Conservation (phyloP, 2,113 vertebrate genomes). For the Speoplatyrhinus poulsoni region DNA sequence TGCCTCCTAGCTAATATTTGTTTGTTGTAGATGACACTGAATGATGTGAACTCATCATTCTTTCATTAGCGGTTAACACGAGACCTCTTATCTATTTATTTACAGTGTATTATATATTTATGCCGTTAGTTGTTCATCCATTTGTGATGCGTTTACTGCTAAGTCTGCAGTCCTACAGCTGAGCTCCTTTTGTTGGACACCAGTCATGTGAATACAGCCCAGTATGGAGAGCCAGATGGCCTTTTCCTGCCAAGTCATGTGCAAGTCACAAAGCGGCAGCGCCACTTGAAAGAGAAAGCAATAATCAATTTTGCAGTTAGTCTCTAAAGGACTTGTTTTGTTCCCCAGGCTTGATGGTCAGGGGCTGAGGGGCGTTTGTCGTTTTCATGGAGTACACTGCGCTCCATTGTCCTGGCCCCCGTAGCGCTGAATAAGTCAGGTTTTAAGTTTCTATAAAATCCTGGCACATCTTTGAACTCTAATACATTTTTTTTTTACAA, state of each 20-base stretch:
- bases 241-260: constrained; percentile 75
- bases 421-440: constrained; percentile 35
- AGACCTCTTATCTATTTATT: background rate
- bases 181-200: constrained; percentile 61
- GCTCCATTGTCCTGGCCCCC: constrained; percentile 58
- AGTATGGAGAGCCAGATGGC: constrained; percentile 66
- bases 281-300: constrained; percentile 70
- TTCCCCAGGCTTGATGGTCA: constrained; percentile 50
- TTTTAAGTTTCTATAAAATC: constrained; percentile 53
- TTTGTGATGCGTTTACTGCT: background rate
- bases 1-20: constrained; percentile 7
- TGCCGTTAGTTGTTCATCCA: background rate
- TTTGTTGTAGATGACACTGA: background rate
- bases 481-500: constrained; percentile 14
- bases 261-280: constrained; percentile 71
- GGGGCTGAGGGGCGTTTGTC: constrained; percentile 48
- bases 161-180: constrained; percentile 32
- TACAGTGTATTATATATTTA: background rate
- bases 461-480: constrained; percentile 23
- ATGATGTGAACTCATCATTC: background rate
- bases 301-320: constrained; percentile 73
- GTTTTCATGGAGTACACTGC: constrained; percentile 61
- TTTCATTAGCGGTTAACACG: constrained; percentile 1
- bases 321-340: constrained; percentile 68
- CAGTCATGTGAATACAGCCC: constrained; percentile 67